Base-by-base conservation (phyloP, 2,113 vertebrate species). In the Xiphorhynchus elegans region DNA sequence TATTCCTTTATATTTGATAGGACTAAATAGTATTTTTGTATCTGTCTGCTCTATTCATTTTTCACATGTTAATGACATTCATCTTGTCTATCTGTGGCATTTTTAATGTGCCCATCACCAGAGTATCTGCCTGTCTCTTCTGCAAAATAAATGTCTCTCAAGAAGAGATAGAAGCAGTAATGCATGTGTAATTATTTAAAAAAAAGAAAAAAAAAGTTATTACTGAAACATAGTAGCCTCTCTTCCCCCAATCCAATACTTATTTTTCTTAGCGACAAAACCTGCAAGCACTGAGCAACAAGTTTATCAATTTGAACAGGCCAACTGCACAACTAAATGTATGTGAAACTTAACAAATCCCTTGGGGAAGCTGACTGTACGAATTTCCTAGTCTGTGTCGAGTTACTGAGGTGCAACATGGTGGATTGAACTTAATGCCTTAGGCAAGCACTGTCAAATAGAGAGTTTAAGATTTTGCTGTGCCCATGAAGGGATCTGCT, bases 271-370 rank as follows among this genome's bases (percentile, higher is more conserved):
- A 70, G 96, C 96, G 97, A 97, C 96, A 97, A 88, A 96, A 96
- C 95, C 86, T 97, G 95, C 90, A 96, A 96, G 97, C 98, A 96
- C 94, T 94, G 92, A 98, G 98, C 97, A 98, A 98, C 98, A 98
- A 98, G 98, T 98, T 98, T 99, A 98, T 98, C 98, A 99, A 98
- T 98, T 98, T 98, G 97, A 98, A 97, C 98, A 98, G 98, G 98
- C 98, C 98, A 98, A 98, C 98, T 98, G 98, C 98, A 98, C 98
- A 97, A 97, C 98, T 98, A 98, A 98, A 98, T 97, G 98, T 97
- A 98, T 98, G 98, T 99, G 98, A 98, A 98, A 99, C 98, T 98
- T 98, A 98, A 98, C 98, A 98, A 98, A 98, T 98, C 98, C 98
- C 98, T 96, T 89, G 97, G 97, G 98, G 97, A 98, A 98, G 97